phyloP scores from a whole-genome alignment of 2,888 invertebrate genomes.

The Leistus spinibarbis region DNA sequence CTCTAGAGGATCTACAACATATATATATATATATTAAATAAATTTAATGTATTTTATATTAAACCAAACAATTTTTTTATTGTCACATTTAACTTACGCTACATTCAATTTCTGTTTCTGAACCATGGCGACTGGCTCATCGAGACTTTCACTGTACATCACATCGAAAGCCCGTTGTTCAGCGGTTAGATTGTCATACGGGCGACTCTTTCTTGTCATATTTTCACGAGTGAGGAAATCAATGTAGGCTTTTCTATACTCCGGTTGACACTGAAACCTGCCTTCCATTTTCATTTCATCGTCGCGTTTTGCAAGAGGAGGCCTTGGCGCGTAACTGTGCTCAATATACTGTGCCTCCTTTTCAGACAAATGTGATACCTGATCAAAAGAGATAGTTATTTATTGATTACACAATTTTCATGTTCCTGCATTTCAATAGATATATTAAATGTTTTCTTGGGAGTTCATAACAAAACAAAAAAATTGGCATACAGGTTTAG shows the following conservation, averaged over 20 bases:
- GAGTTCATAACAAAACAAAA: too few relatives aligned
- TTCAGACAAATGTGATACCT: constrained; percentile 50
- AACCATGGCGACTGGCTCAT: background rate
- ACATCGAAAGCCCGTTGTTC: background rate
- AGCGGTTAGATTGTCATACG: constrained; percentile 42
- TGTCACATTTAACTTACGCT: constrained; percentile 4
- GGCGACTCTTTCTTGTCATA: constrained; percentile 44
- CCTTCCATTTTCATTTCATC: constrained; percentile 50
- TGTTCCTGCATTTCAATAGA: too few relatives aligned
- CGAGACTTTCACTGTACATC: background rate
- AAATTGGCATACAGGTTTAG: too few relatives aligned
- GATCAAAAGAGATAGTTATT: background rate
- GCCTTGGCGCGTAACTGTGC: constrained; percentile 41
- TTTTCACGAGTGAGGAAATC: constrained; percentile 56
- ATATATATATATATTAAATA: too few relatives aligned
- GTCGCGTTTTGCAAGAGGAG: constrained; percentile 43
- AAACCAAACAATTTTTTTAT: too few relatives aligned
- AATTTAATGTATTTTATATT: too few relatives aligned
- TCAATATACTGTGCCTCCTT: constrained; percentile 48
- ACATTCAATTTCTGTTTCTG: background rate
- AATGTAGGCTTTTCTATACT: constrained; percentile 58
- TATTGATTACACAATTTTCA: background rate
- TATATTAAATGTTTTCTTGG: too few relatives aligned
- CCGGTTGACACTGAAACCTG: constrained; percentile 56
- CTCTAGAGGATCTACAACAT: constrained; percentile 5